Evolutionary conservation across 2,888 invertebrate species (phyloP), one percentile per base, ranked within the genome.

Genomic region (Micoletzkya japonica): DNA sequence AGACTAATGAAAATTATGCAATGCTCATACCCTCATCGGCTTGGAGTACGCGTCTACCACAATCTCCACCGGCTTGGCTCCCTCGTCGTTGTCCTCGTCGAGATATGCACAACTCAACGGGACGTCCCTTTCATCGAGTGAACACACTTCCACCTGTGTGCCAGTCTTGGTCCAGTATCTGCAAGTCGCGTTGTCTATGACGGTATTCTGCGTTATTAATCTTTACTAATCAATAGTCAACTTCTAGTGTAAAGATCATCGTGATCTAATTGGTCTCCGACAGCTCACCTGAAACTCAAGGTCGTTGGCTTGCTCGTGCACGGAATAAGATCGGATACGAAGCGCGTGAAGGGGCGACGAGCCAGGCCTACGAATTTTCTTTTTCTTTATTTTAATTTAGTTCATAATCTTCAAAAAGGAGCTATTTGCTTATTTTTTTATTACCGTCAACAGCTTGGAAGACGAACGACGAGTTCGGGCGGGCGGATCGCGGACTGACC

Each of bases 161-260:
- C 83, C 84, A 6, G 80, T 71, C 69, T 79, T 83, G 70, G 83
- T 73, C 84, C 84, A 84, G 68, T 81, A 84, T 70, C 82, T 82
- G 52, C 52, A 74, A 28, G 54, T 10, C n/a, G n/a, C n/a, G n/a
- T n/a, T n/a, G 14, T 44, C n/a, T 14, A 44, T 14, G 49, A 20
- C 14, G n/a, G n/a, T n/a, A 39, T 7, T 10, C 17, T 7, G 17
- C 39, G 6, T 10, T 39, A 39, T 7, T 7, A 52, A 52, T 52
- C n/a, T 52, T 52, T 7, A 52, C 52, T 17, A 52, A n/a, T 52
- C 4, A 20, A 14, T n/a, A 4, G 24, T 17, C 6, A 20, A 6
- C 17, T 56, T 52, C 24, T n/a, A 4, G 7, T 7, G 10, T n/a
- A 26, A 26, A 63, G 2, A 49, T n/a, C 32, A 39, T 24, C 4